phyloP scores from a whole-genome alignment of 2,113 vertebrate genomes.

The Brienomyrus longianalis region DNA sequence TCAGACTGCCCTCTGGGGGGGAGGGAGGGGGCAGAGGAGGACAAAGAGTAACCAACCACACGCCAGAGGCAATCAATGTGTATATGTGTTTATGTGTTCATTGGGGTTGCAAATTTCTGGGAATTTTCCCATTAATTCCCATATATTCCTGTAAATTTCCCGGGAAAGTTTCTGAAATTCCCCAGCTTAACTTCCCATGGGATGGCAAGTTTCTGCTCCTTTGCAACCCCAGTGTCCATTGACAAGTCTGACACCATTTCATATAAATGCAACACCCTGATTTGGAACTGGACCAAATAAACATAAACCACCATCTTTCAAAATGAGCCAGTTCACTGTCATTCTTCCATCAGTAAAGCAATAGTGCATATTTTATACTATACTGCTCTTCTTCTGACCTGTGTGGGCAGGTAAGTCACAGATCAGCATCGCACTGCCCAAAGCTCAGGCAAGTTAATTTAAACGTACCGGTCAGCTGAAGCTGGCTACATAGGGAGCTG shows the following conservation, averaged over 20 bases:
- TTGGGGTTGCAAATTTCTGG: background rate
- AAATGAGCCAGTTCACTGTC: background rate
- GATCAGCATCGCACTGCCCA: conserved; percentile 57
- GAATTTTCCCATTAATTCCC: too few species aligned
- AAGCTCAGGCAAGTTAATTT: conserved; percentile 11
- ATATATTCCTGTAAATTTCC: too few species aligned
- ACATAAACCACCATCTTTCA: background rate
- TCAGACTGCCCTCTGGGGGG: conserved; percentile 68
- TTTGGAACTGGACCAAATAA: background rate
- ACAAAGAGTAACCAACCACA: background rate
- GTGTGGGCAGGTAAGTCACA: conserved; percentile 55
- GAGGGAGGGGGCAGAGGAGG: conserved; percentile 31
- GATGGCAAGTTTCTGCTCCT: too few species aligned
- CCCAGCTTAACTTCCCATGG: too few species aligned
- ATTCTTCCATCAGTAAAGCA: background rate
- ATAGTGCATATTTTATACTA: background rate
- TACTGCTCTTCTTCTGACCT: background rate
- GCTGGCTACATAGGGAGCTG: conserved; percentile 76
- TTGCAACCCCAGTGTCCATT: background rate
- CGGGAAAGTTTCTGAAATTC: too few species aligned
- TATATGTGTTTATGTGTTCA: background rate
- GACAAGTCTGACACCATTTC: background rate
- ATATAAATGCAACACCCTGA: background rate
- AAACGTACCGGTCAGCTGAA: conserved; percentile 80
- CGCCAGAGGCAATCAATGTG: background rate